A percentile compares a stretch with the other conserved stretches of the same genome.
These are phyloP conservation scores for Bombyx huttoni DNA, from an alignment of 2,888 invertebrate genomes.

Conservation along the genomic window DNA sequence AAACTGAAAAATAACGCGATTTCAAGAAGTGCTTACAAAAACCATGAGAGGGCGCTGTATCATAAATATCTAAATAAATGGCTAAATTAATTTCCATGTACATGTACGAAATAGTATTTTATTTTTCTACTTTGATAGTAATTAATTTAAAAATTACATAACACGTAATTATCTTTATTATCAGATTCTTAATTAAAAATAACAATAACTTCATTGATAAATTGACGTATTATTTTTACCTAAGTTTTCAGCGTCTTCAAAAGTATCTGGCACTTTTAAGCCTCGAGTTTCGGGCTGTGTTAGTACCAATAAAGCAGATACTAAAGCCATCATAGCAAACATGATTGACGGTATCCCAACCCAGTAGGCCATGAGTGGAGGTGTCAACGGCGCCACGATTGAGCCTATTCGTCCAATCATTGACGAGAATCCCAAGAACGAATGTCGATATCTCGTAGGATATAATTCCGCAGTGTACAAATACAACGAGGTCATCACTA, in stretches of 20 bases:
- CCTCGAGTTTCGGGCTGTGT: slow-evolving; percentile 58
- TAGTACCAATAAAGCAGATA: slow-evolving; percentile 43
- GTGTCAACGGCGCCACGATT: slow-evolving; percentile 78
- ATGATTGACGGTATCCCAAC: slow-evolving; percentile 50
- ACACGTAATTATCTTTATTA: too few species aligned
- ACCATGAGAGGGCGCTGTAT: too few species aligned
- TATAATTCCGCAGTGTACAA: slow-evolving; percentile 81
- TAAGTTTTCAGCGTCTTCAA: slow-evolving; percentile 56
- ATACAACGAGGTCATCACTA: slow-evolving; percentile 77
- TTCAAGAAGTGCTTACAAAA: too few species aligned
- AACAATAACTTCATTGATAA: background rate
- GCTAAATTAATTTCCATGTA: too few species aligned
- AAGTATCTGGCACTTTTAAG: slow-evolving; percentile 50
- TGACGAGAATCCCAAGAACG: slow-evolving; percentile 77
- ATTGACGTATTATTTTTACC: slow-evolving; percentile 15
- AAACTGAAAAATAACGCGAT: too few species aligned
- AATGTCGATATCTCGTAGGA: slow-evolving; percentile 78
- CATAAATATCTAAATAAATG: too few species aligned
- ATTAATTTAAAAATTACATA: too few species aligned
- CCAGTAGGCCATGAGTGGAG: slow-evolving; percentile 71
- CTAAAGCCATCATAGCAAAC: slow-evolving; percentile 46
- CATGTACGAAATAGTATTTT: too few species aligned
- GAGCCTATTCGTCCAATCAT: slow-evolving; percentile 81
- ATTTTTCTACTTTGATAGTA: too few species aligned
- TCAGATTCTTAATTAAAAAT: too few species aligned